Evolutionary conservation across 2,113 vertebrate species (phyloP), one percentile per base, ranked within the genome.

Genomic region (Cinclus mexicanus): DNA sequence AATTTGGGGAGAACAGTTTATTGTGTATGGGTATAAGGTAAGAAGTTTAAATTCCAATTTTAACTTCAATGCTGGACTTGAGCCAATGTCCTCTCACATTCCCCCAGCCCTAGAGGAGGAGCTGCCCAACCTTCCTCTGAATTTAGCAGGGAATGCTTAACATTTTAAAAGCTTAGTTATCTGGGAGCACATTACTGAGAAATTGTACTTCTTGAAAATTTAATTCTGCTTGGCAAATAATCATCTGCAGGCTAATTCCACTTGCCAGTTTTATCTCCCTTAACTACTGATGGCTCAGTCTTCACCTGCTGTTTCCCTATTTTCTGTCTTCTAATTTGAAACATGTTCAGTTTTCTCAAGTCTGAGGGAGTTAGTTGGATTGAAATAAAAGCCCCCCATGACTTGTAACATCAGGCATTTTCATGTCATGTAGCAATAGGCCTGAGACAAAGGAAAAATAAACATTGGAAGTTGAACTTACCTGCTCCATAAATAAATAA

Each of bases 221-320:
- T 78, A 80, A 80, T 90, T 96, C 72, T 92, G 14, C 64, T 77
- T 75, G 44, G 60, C 65, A 92, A 94, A 82, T 90, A 90, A 64
- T 78, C 14, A 57, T 86, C 47, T 77, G 20, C 41, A 60, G 79
- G 60, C 41, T 88, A 63, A 93, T 93, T 81, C 52, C 44, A 18
- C 28, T 44, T 70, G n/a, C 56, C 25, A 59, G 26, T 79, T 93
- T 33, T 2, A 42, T 88, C 53, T 55, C 22, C 6, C 13, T 74
- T 59, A 67, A 42, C 25, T 81, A 16, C 31, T 42, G n/a, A 53
- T 53, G 52, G 28, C 41, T 86, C 28, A 41, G 26, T 67, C 56
- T 90, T 93, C 52, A 75, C 24, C 44, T 29, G 7, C 49, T 0
- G 0, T 63, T 87, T 87, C 47, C 22, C 25, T 57, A 78, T 64